Evolutionary conservation across 1,140 invertebrate genomes (phyloP), one percentile per base, ranked within the genome.

Genomic region (Drosophila yakuba): DNA sequence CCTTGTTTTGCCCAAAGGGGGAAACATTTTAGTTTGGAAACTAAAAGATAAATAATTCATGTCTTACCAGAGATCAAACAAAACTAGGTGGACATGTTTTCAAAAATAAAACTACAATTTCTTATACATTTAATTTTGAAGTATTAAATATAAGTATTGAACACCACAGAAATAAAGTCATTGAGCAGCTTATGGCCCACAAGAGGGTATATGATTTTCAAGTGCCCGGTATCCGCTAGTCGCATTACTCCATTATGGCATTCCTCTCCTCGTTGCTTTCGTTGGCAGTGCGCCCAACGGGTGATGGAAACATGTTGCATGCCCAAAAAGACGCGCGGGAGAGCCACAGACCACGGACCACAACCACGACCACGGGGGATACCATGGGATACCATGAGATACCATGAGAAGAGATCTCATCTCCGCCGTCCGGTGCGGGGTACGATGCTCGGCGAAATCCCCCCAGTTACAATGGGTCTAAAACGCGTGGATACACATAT

Each of bases 261-360:
- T 15, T 66, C 47, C 47, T 41, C 35, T 43, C 36, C 6, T 69
- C 44, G 43, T 14, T 73, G 82, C 75, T 86, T 86, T 83, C 75
- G 63, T 86, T 86, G 82, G 82, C 82, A 86, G 45, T 62, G 83
- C 79, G 82, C 82, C 82, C 82, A 86, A 88, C 79, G 77, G 71
- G 78, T 82, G 83, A 86, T 86, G 79, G 55, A 88, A 86, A 76
- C 79, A 88, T 80, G 64, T 83, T 68, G 81, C 81, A 84, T 74
- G 67, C 73, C 68, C 47, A 61, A 45, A 66, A 63, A 55, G 47
- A 51, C 58, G 78, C 57, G 79, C 79, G 75, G 82, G 83, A 88
- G 83, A 68, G 59, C 59, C 25, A 45, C 36, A 41, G 59, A 54
- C 41, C 25, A 25, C 25, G 4, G 4, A 25, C 25, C 8, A 32